Evolutionary conservation across 2,888 invertebrate genomes (phyloP), one percentile per base, ranked within the genome.

Genomic region (Drosophila ustulata): DNA sequence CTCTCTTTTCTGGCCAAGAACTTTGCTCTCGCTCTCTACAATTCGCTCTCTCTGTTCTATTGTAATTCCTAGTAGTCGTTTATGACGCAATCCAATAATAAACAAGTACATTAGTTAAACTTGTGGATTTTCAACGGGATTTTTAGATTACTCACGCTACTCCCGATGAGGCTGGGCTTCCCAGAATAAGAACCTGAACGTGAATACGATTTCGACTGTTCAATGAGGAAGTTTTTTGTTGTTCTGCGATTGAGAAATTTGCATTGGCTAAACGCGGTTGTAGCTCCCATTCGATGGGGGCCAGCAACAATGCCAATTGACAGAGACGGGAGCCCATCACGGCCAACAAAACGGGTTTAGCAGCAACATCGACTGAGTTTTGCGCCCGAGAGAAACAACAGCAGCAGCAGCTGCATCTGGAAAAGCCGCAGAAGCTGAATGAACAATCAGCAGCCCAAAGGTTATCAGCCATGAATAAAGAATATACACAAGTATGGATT

Each of bases 281-380:
- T 37, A 52, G 66, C 55, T 41, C 1, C 25, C 53, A 61, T 13
- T 53, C 11, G 32, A 18, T 8, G 46, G 52, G 53, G 52, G 61
- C 13, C 26, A 41, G 23, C 43, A 32, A 39, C 43, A 55, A 56
- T 46, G 55, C n/a, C 43, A 43, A 13, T 8, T n/a, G 39, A 28
- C 18, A 9, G 13, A 43, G 58, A 18, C 18, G 46, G 57, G 53
- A 18, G 47, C 34, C 46, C 32, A 34, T 41, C 53, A 53, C 39
- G 41, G 11, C 32, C 34, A 34, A 23, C 18, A 41, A 82, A 82
- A 82, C 86, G 64, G 82, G 86, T 82, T 82, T 82, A 39, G 68
- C 75, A 80, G 63, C 66, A 50, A 56, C 61, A 66, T 51, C 63
- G 74, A 66, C 67, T 62, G 61, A 56, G 26, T 53, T 46, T 49